These are phyloP conservation scores for Typhlichthys eigenmanni DNA, from an alignment of 2,797 vertebrate genomes.

Conservation along the genomic window DNA sequence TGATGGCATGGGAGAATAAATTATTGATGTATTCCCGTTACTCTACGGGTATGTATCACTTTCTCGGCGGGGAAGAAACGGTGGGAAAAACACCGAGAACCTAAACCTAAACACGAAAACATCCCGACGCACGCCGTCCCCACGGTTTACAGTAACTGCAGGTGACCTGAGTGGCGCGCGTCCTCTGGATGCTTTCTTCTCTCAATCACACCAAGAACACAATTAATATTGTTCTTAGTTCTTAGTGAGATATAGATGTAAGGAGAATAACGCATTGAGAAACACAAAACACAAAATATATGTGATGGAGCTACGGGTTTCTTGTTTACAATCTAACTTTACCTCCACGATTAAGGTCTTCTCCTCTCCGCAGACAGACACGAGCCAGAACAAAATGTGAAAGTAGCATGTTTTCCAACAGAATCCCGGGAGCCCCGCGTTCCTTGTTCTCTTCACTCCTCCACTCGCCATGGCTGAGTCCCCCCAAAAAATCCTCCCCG, in stretches of 20 bases:
- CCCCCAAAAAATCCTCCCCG: conserved; percentile 55
- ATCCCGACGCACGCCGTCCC: conserved; percentile 13
- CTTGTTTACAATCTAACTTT: conserved; percentile 23
- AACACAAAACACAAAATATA: neutral
- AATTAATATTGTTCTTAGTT: too few species aligned
- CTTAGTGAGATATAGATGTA: too few species aligned
- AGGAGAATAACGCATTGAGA: too few species aligned
- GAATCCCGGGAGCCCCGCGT: conserved; percentile 68
- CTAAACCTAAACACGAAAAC: conserved; percentile 11
- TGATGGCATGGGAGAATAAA: conserved; percentile 10
- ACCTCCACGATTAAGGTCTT: conserved; percentile 81
- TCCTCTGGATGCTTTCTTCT: too few species aligned
- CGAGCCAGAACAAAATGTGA: conserved; percentile 77
- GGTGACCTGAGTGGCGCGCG: too few species aligned
- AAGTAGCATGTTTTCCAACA: conserved; percentile 80
- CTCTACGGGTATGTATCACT: conserved; percentile 17
- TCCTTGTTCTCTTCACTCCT: conserved; percentile 62
- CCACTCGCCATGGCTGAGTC: conserved; percentile 71
- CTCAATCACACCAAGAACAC: too few species aligned
- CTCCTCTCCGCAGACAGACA: conserved; percentile 78
- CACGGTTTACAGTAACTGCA: too few species aligned
- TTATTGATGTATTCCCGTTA: conserved; percentile 24
- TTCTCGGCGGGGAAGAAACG: conserved; percentile 1
- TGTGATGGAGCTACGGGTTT: neutral
- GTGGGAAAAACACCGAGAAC: neutral